These are phyloP conservation scores for Cyrtonyx montezumae DNA, from an alignment of 2,113 vertebrate genomes.

Conservation along the genomic window DNA sequence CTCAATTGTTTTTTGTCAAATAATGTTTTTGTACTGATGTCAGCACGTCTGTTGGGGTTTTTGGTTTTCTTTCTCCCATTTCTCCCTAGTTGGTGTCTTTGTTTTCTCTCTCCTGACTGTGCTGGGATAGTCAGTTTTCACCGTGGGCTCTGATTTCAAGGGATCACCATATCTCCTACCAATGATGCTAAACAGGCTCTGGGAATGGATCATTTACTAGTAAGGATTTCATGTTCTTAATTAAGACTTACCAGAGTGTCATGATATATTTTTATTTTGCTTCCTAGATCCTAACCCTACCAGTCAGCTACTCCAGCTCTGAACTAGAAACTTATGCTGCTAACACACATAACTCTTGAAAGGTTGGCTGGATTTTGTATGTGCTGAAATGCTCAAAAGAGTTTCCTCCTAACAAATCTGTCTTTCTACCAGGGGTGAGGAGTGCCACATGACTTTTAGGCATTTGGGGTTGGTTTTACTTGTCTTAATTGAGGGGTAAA, in stretches of 20 bases:
- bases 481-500: not conserved
- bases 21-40: not conserved
- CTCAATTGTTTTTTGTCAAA: not conserved
- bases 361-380: not conserved
- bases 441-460: not conserved
- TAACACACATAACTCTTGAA: not conserved
- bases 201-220: constrained; percentile 84
- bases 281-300: not conserved
- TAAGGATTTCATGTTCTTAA: constrained; percentile 52
- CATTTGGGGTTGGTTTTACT: not conserved
- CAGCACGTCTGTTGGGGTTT: not conserved
- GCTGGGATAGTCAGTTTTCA: constrained; percentile 83
- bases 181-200: constrained; percentile 83
- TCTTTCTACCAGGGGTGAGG: not conserved
- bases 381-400: not conserved
- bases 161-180: constrained; percentile 82
- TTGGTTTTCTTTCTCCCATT: not conserved
- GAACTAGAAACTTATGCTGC: not conserved
- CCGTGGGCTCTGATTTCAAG: constrained; percentile 86
- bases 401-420: not conserved
- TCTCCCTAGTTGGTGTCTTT: constrained; percentile 79
- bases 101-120: constrained; percentile 84
- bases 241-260: not conserved
- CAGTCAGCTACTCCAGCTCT: not conserved
- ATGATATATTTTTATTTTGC: not conserved